Conservation (phyloP, 2,113 vertebrate genomes). For the Coracopsis vasa region DNA sequence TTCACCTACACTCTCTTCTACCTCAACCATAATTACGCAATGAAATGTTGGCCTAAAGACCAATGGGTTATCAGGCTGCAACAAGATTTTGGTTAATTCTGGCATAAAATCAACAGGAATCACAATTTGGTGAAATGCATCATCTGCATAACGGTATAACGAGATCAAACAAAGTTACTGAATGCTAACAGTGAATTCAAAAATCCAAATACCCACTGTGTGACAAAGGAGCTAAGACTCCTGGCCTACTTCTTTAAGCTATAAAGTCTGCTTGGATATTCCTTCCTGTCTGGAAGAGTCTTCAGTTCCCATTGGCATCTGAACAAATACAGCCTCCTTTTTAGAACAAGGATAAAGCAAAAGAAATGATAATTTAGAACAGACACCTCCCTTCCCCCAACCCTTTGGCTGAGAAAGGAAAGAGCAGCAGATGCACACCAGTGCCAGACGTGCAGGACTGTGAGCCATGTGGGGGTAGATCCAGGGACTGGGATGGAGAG, state of each 20-base stretch:
- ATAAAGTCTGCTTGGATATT: not conserved
- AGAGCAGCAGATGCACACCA: not conserved
- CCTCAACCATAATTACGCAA: rapidly evolving
- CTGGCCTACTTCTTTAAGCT: not conserved
- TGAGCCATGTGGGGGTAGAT: not conserved
- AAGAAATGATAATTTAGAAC: not conserved
- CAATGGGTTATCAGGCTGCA: not conserved
- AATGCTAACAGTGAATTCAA: not conserved
- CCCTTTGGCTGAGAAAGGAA: not conserved
- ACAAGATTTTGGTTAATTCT: not conserved
- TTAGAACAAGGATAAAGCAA: not conserved
- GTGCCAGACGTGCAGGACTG: not conserved
- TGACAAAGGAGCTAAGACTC: not conserved
- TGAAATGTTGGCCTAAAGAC: not conserved
- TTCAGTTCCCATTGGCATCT: not conserved
- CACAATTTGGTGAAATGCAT: not conserved
- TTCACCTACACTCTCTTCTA: not conserved
- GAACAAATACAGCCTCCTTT: not conserved
- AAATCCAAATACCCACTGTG: not conserved
- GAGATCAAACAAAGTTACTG: not conserved
- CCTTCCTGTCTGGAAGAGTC: not conserved
- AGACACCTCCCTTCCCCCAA: not conserved
- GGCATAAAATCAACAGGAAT: not conserved
- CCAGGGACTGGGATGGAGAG: not conserved
- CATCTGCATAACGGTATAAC: not conserved